phyloP scores from a whole-genome alignment of 2,113 vertebrate genomes.

The human (Homo sapiens) region DNA sequence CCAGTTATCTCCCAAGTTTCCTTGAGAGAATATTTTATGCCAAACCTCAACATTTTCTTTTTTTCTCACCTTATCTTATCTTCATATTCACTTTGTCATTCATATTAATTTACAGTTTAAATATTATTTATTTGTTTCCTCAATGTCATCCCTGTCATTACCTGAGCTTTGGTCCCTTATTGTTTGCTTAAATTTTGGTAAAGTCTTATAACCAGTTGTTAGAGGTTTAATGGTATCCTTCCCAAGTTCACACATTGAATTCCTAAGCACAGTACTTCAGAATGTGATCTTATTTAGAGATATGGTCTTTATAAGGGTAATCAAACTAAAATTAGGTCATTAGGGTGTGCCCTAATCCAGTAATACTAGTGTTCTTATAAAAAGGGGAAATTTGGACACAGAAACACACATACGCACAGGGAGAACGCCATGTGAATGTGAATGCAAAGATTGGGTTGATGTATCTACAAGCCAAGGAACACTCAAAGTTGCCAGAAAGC shows the following conservation, averaged over 20 bases:
- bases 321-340: not conserved
- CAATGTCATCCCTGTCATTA: not conserved
- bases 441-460: not conserved
- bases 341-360: not conserved
- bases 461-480: not conserved
- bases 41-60: not conserved
- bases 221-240: not conserved
- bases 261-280: not conserved
- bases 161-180: not conserved
- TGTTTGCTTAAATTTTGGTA: not conserved
- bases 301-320: not conserved
- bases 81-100: not conserved
- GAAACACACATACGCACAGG: not conserved
- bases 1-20: not conserved
- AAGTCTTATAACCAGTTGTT: not conserved
- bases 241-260: not conserved
- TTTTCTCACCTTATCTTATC: not conserved
- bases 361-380: not conserved
- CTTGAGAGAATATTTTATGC: not conserved
- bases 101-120: not conserved
- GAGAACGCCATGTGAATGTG: not conserved
- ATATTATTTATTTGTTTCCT: not conserved
- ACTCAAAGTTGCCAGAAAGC: not conserved
- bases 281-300: not conserved
- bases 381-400: not conserved